Percentiles rank a stretch among this genome's conserved stretches.
Conservation (phyloP, 2,113 vertebrate genomes). For the Oenanthe melanoleuca region DNA sequence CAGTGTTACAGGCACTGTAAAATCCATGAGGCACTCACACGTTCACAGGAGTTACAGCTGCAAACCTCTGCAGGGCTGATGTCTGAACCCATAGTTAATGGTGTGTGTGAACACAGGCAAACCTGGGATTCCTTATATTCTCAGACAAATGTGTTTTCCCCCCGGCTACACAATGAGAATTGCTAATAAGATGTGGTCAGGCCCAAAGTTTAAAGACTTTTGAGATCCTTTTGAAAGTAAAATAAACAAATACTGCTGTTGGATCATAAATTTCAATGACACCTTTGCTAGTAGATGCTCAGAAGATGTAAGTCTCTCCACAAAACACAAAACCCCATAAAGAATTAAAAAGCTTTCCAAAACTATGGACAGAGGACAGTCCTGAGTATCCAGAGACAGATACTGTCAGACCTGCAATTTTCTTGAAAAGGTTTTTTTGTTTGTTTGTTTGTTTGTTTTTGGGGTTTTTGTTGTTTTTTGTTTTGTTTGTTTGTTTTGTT, state of each 20-base stretch:
- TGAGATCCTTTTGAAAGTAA: not conserved
- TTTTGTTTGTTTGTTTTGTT: too few relatives aligned
- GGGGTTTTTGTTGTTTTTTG: not conserved
- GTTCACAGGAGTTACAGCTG: not conserved
- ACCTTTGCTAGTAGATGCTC: not conserved
- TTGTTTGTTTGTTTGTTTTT: too few relatives aligned
- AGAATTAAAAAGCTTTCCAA: not conserved
- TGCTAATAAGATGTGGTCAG: not conserved
- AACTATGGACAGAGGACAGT: not conserved
- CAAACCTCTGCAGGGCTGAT: not conserved
- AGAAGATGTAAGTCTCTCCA: not conserved
- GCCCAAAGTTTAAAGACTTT: not conserved
- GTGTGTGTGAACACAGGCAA: not conserved
- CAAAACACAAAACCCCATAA: not conserved
- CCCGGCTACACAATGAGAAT: not conserved
- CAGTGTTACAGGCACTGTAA: not conserved
- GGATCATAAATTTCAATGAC: not conserved
- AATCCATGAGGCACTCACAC: not conserved
- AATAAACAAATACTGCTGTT: not conserved
- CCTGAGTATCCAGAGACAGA: not conserved
- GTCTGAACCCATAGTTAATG: rapidly evolving
- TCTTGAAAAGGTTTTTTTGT: not conserved
- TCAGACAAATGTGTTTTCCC: not conserved
- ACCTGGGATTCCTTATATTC: not conserved
- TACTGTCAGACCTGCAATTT: not conserved